These are phyloP conservation scores for Ashinkailepas kermadecensis DNA, from an alignment of 2,888 invertebrate genomes.

Conservation along the genomic window DNA sequence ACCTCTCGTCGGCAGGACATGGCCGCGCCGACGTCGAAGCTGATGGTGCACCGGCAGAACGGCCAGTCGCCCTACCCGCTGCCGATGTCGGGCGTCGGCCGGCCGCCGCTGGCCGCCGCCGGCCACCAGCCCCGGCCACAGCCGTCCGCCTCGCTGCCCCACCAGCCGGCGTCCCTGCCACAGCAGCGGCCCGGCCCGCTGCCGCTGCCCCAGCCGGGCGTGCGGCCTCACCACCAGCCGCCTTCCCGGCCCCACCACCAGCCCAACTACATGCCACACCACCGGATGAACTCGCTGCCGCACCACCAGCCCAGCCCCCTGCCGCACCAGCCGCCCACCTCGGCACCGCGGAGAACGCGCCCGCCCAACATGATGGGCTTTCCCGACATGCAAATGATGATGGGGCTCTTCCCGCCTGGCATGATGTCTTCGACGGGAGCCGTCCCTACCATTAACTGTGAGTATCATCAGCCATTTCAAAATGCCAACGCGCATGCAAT, in stretches of 20 bases:
- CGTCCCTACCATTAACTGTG: not conserved
- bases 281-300: not conserved
- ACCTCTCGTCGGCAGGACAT: not conserved
- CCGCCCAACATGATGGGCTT: not conserved
- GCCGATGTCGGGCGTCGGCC: not conserved
- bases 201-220: not conserved
- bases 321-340: not conserved
- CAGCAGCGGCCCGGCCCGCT: not conserved
- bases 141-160: not conserved
- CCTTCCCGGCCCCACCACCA: too few relatives aligned
- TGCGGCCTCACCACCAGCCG: not conserved
- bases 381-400: conserved; percentile 11
- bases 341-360: not conserved
- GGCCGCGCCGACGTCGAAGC: not conserved
- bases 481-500: too few relatives aligned
- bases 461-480: not conserved
- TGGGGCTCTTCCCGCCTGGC: not conserved
- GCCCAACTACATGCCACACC: not conserved
- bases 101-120: not conserved
- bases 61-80: not conserved
- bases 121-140: not conserved
- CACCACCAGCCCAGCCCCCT: too few relatives aligned
- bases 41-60: conserved; percentile 7
- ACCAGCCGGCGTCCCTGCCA: not conserved
- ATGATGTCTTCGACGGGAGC: not conserved